phyloP scores from a whole-genome alignment of 2,797 vertebrate species.

The Galago senegalensis region DNA sequence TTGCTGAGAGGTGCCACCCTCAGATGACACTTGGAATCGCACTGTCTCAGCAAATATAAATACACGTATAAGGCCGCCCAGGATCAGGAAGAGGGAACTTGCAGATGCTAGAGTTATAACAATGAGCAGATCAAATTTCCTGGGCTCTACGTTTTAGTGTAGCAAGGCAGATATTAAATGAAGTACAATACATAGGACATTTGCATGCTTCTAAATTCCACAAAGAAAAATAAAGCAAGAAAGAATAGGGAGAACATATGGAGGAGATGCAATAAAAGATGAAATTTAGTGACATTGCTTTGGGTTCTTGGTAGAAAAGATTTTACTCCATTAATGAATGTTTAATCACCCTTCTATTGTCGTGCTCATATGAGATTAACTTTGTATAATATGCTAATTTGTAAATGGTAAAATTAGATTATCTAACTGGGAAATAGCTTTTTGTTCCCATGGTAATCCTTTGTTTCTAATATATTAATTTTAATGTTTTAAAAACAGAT shows the following conservation, averaged over 20 bases:
- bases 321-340: neutral
- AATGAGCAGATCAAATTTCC: neutral
- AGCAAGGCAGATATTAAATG: neutral
- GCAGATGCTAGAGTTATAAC: neutral
- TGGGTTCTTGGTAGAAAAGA: neutral
- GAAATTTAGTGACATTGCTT: neutral
- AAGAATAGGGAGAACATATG: neutral
- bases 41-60: neutral
- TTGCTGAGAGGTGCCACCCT: neutral
- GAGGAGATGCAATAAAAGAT: neutral
- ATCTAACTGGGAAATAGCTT: neutral
- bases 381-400: neutral
- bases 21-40: neutral
- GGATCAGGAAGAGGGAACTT: neutral
- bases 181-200: neutral
- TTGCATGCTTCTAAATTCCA: neutral
- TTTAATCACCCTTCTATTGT: neutral
- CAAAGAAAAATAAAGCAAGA: neutral
- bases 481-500: neutral
- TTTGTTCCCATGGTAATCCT: neutral
- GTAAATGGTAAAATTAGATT: neutral
- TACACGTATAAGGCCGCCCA: no score
- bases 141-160: neutral
- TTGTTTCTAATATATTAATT: neutral
- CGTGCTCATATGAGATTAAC: neutral